Base-by-base conservation (phyloP, 2,888 invertebrate genomes). In the Glaucopsyche alexis region DNA sequence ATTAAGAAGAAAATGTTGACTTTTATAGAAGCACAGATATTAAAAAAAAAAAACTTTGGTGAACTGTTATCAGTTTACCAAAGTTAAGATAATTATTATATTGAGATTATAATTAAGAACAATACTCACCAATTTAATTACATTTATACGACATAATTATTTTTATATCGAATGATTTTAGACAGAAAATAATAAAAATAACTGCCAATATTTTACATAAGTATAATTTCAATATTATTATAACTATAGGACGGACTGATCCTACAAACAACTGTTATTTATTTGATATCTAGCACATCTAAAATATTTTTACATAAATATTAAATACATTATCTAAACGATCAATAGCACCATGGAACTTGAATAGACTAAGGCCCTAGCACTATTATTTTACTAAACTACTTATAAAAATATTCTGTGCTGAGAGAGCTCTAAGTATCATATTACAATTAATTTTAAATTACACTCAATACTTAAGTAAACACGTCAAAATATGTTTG, bases 231-330 rank as follows among this genome's bases (percentile, higher is more conserved):
- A 60, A 38, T 60, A 60, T 60, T 60, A 60, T 60, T 14, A 60
- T 13, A 29, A 60, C 29, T 7, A 60, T 2, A 38, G 60, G 60
- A 60, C 60, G 60, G 60, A 60, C 16, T 60, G 13, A 16, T 19
- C 9, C 60, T 13, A 47, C 47, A 47, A 47, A 47, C 47, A 47
- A 8, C 40, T 42, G 42, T 7, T 42, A 42, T 7, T 40, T 40
- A 29, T 60, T 14, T 19, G 29, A 13, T 60, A 60, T 60, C 11
- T 60, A 60, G 11, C 55, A 55, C 14, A 60, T 38, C 29, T 60
- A 52, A 52, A 16, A 52, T 52, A 55, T 55, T 60, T 60, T 47
- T 19, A 55, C 55, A 55, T 55, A 19, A 55, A 19, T 55, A 55
- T 11, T 19, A 19, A 55, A 19, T 55, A 55, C 19, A 55, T 55